Evolutionary conservation across 2,888 invertebrate species (phyloP), one percentile per base, ranked within the genome.

Genomic region (Dicycla oo): DNA sequence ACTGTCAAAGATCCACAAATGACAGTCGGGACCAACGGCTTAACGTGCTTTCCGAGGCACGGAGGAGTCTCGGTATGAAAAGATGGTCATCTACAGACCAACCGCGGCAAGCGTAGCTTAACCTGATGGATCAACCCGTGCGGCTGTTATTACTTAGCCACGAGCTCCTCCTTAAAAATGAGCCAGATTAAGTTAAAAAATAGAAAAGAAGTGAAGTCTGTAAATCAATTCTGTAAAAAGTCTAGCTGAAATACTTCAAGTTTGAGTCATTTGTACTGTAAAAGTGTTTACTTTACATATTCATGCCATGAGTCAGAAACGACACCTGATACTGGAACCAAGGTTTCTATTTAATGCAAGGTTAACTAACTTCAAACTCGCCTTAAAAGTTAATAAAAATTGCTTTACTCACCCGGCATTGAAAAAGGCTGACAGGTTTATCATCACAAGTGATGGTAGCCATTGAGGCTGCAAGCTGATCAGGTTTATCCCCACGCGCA

Each of bases 381-480:
- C 5, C 40, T 10, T 20, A 51, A 38, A 56, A 43, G 26, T 49
- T 64, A 56, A 62, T 56, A 45, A 30, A 47, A 67, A 40, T 43
- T 49, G 23, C 1, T 58, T 58, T 60, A 91, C 97, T 96, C 88
- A 98, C 98, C 80, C 98, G 97, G 90, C 98, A 98, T 90, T 98
- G 98, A 89, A 98, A 98, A 73, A 98, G 93, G 88, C 97, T 98
- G 93, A 98, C 97, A 43, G 98, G 98, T 88, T 98, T 98, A 85
- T 98, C 97, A 82, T 97, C 96, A 85, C 97, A 97, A 40, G 97
- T 96, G 51, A 98, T 94, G 79, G 96, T 96, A 30, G 97, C 97
- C 82, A 98, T 94, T 20, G 97, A 96, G 56, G 97, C 96, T 40
- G 98, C 97, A 51, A 98, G 96, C 65, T 98, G 98, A 88, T 98